phyloP scores from a whole-genome alignment of 2,797 vertebrate genomes.

The Arnoldichthys spilopterus region DNA sequence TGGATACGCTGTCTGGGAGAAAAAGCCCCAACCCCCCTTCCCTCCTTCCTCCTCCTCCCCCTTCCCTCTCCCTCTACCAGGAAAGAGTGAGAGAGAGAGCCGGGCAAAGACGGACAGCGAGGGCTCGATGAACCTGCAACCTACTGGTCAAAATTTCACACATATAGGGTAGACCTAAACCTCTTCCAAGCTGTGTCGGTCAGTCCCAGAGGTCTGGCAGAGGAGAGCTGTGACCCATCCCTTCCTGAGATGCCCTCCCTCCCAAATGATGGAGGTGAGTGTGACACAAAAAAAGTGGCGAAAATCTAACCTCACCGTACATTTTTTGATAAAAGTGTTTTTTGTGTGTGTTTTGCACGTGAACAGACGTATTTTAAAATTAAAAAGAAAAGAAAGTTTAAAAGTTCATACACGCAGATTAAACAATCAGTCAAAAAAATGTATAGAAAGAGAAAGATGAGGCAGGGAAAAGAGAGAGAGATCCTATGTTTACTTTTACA shows the following conservation, averaged over 20 bases:
- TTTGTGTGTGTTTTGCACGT: neutral
- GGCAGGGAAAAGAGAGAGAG: neutral
- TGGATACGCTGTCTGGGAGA: constrained; percentile 62
- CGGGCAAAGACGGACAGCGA: constrained; percentile 50
- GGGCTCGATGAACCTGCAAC: constrained; percentile 73
- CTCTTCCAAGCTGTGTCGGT: constrained; percentile 53
- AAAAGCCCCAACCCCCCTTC: constrained; percentile 51
- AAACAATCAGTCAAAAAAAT: too few species aligned
- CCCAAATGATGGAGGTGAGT: constrained; percentile 93
- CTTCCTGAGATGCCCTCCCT: constrained; percentile 91
- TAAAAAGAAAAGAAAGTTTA: neutral
- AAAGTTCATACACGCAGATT: neutral
- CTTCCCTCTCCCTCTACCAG: constrained; percentile 39
- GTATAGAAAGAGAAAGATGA: neutral
- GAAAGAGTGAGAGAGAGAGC: constrained; percentile 12
- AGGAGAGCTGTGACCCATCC: constrained; percentile 67
- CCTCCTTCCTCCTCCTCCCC: constrained; percentile 24
- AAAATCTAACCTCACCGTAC: too few species aligned
- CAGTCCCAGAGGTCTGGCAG: constrained; percentile 71
- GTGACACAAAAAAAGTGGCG: neutral
- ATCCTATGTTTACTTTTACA: too few species aligned
- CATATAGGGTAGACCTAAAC: constrained; percentile 65
- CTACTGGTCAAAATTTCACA: constrained; percentile 56
- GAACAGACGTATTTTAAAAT: neutral
- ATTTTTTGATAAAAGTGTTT: neutral